Conservation (phyloP, 2,888 invertebrate species). For the Drosophila lacicola region DNA sequence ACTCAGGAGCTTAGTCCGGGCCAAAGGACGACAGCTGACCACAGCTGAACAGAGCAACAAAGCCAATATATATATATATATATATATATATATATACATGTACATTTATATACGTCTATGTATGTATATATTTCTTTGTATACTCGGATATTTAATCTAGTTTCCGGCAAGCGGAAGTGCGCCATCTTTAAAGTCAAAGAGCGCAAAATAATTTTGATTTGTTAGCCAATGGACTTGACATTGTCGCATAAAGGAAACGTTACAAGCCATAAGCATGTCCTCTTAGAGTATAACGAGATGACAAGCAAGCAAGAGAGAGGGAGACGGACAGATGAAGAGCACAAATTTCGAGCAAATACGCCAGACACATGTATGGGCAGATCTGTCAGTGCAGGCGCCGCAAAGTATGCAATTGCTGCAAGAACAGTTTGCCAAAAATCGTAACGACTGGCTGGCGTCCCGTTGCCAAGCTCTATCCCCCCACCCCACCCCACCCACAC, state of each 20-base stretch:
- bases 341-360: conserved; percentile 26
- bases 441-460: conserved; percentile 46
- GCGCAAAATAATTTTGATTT: conserved; percentile 29
- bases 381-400: conserved; percentile 49
- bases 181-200: conserved; percentile 45
- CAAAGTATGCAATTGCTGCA: conserved; percentile 48
- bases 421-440: conserved; percentile 63
- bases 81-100: background rate
- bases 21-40: conserved; percentile 22
- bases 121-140: background rate
- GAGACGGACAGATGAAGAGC: background rate
- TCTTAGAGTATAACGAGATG: conserved; percentile 9
- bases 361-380: conserved; percentile 23
- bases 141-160: conserved; percentile 39
- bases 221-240: conserved; percentile 57
- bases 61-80: background rate
- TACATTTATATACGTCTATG: background rate
- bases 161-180: conserved; percentile 49
- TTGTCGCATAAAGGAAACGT: conserved; percentile 70
- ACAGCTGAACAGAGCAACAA: conserved; percentile 23
- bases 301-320: background rate
- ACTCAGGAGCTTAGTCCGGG: conserved; percentile 23
- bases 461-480: background rate
- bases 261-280: conserved; percentile 63
- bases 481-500: background rate